These are phyloP conservation scores for Apeltes quadracus DNA, from an alignment of 2,113 vertebrate genomes.

Conservation along the genomic window DNA sequence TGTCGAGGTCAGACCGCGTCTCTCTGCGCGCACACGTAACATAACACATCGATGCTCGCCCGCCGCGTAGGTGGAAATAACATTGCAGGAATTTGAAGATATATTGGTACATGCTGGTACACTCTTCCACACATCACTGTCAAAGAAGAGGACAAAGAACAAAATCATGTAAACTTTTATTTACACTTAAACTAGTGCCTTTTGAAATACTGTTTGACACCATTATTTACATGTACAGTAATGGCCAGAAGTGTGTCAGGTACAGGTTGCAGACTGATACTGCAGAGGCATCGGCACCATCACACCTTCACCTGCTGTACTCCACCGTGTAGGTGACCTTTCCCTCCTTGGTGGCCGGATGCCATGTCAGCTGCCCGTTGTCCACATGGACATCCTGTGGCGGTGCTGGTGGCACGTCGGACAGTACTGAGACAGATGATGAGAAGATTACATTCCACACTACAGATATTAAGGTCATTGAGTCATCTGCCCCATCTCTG, in stretches of 20 bases:
- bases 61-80: background rate
- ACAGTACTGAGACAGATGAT: background rate
- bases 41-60: slow-evolving; percentile 13
- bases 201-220: background rate
- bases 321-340: slow-evolving; percentile 29
- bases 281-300: background rate
- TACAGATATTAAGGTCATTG: background rate
- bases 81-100: slow-evolving; percentile 20
- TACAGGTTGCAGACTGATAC: background rate
- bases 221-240: background rate
- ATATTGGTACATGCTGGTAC: slow-evolving; percentile 15
- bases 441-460: background rate
- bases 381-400: slow-evolving; percentile 19
- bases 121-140: background rate
- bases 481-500: background rate
- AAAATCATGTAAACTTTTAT: background rate
- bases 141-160: slow-evolving; percentile 20
- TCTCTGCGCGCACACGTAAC: slow-evolving; percentile 29
- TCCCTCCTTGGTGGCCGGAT: background rate
- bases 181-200: background rate
- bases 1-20: background rate
- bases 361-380: slow-evolving; percentile 32
- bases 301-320: slow-evolving; percentile 21
- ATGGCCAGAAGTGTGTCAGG: too few relatives aligned
- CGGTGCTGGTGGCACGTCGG: background rate